Conservation (phyloP, 2,113 vertebrate species). For the Hippolais icterina region DNA sequence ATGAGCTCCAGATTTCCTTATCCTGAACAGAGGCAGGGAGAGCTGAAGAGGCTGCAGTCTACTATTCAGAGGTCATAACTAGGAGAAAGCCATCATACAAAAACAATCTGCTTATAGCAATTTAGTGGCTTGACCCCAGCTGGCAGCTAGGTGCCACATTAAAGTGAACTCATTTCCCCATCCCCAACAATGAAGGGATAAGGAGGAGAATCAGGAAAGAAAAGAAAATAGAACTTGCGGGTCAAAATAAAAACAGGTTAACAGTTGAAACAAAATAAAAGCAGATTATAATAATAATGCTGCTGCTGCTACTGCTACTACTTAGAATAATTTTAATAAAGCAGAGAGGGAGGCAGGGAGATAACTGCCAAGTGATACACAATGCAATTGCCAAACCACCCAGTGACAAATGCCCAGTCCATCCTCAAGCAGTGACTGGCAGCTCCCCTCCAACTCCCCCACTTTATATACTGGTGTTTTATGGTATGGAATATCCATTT, state of each 20-base stretch:
- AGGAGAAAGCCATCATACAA: not conserved
- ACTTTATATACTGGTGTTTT: not conserved
- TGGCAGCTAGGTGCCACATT: not conserved
- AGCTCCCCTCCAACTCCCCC: not conserved
- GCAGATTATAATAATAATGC: not conserved
- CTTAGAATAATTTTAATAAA: not conserved
- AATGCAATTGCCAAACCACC: not conserved
- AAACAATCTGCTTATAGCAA: not conserved
- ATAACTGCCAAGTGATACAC: not conserved
- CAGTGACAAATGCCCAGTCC: not conserved
- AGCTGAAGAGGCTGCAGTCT: not conserved
- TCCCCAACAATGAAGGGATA: not conserved
- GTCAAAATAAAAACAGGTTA: not conserved
- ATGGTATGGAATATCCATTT: not conserved
- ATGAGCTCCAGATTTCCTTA: not conserved
- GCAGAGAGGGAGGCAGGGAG: not conserved
- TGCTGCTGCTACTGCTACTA: not conserved
- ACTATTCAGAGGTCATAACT: not conserved
- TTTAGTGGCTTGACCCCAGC: not conserved
- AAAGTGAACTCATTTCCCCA: not conserved
- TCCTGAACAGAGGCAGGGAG: not conserved
- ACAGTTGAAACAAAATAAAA: not conserved
- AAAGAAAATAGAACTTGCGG: not conserved
- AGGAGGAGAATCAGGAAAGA: fast-evolving
- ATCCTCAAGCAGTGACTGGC: not conserved